These are phyloP conservation scores for Micrastur ruficollis DNA, from an alignment of 2,797 vertebrate genomes.

Conservation along the genomic window DNA sequence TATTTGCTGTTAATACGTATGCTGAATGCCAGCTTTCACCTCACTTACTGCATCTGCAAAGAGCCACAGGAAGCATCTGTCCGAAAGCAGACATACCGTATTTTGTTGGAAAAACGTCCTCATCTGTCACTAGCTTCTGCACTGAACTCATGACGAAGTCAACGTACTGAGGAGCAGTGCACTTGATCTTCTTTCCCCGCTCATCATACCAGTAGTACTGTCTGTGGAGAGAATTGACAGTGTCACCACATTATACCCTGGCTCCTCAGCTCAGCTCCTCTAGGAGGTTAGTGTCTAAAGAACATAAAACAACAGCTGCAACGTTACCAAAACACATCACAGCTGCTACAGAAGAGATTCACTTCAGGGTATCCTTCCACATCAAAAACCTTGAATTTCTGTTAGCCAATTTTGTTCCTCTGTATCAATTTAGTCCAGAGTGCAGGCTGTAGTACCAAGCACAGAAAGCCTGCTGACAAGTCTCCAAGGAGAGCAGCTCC, in stretches of 20 bases:
- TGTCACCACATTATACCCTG: not conserved
- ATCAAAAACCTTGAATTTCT: not conserved
- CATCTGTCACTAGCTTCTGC: slow-evolving; percentile 98
- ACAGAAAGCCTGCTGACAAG: not conserved
- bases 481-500: not conserved
- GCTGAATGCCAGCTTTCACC: not conserved
- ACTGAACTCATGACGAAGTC: slow-evolving; percentile 98
- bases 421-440: not conserved
- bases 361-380: not conserved
- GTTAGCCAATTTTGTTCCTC: not conserved
- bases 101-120: slow-evolving; percentile 98
- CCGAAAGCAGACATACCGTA: slow-evolving; percentile 81
- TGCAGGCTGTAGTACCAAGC: not conserved
- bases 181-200: slow-evolving; percentile 97
- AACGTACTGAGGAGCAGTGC: slow-evolving; percentile 97
- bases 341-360: not conserved
- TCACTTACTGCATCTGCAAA: not conserved
- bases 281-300: not conserved
- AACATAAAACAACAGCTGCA: not conserved
- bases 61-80: not conserved
- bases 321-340: not conserved
- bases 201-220: slow-evolving; percentile 99
- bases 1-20: not conserved
- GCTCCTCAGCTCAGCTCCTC: not conserved
- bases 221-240: slow-evolving; percentile 73